These are phyloP conservation scores for Onychostoma macrolepis DNA, from an alignment of 2,113 vertebrate species.

Conservation along the genomic window DNA sequence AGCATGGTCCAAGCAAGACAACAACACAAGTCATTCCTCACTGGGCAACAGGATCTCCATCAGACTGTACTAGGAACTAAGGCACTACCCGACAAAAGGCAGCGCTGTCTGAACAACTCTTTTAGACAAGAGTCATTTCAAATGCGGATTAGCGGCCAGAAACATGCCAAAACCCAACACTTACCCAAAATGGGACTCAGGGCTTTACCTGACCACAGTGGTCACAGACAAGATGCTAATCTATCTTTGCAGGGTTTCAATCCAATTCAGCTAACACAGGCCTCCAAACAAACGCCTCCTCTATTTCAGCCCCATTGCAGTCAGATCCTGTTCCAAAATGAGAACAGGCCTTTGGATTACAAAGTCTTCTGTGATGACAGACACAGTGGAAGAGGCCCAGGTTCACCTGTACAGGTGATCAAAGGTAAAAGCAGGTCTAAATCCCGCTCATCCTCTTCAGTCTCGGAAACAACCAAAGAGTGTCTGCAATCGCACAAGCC, in stretches of 20 bases:
- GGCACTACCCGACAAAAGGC: slow-evolving; percentile 33
- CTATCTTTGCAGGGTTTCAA: slow-evolving; percentile 13
- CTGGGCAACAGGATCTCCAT: slow-evolving; percentile 24
- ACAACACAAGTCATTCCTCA: slow-evolving; percentile 24
- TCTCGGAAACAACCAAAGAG: slow-evolving; percentile 76
- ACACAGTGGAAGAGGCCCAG: slow-evolving; percentile 7
- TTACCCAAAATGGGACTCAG: slow-evolving; percentile 59
- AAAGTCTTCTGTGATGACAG: slow-evolving; percentile 22
- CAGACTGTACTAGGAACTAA: slow-evolving; percentile 30
- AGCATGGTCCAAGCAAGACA: slow-evolving; percentile 1
- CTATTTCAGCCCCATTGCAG: slow-evolving; percentile 30
- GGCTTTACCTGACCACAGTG: slow-evolving; percentile 54
- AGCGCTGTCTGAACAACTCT: slow-evolving; percentile 27
- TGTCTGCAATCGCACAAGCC: slow-evolving; percentile 75
- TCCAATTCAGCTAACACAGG: not conserved
- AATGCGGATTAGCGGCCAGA: slow-evolving; percentile 15
- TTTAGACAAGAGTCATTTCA: slow-evolving; percentile 37
- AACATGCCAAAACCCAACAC: slow-evolving; percentile 52
- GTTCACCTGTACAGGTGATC: slow-evolving; percentile 49
- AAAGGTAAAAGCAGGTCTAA: slow-evolving; percentile 73
- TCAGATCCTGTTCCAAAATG: slow-evolving; percentile 24
- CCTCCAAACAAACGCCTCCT: slow-evolving; percentile 31
- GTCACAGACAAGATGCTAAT: slow-evolving; percentile 41
- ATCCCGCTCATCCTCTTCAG: slow-evolving; percentile 69
- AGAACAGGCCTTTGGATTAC: slow-evolving; percentile 15